Percentiles rank a stretch among this genome's conserved stretches.
These are phyloP conservation scores for Discoglossus pictus DNA, from an alignment of 2,797 vertebrate genomes.

Conservation along the genomic window DNA sequence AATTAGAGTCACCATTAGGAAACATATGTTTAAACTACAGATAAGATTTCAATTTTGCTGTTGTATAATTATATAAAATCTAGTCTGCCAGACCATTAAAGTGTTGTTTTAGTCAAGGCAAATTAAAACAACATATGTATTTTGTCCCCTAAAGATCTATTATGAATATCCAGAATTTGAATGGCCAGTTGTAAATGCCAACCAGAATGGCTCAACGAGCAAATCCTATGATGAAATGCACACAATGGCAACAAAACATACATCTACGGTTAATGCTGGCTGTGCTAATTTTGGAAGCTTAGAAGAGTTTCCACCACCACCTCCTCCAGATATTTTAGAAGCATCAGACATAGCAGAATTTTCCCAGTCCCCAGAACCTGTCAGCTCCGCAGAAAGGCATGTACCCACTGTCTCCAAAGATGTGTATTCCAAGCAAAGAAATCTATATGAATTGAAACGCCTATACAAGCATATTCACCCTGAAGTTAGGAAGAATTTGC, in stretches of 20 bases:
- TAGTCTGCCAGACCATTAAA: too few relatives aligned
- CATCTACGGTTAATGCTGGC: constrained; percentile 53
- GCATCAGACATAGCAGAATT: constrained; percentile 65
- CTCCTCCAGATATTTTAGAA: constrained; percentile 76
- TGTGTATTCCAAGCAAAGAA: constrained; percentile 77
- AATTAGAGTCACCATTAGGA: too few relatives aligned
- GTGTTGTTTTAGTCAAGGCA: too few relatives aligned
- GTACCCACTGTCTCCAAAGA: constrained; percentile 66
- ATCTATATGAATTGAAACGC: constrained; percentile 79
- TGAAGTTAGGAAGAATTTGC: constrained; percentile 81
- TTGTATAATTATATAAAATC: too few relatives aligned
- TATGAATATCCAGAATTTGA: constrained; percentile 75
- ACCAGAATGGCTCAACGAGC: constrained; percentile 58
- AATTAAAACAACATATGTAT: constrained; percentile 38
- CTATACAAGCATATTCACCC: constrained; percentile 86
- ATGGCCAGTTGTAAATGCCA: constrained; percentile 71
- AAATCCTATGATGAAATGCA: constrained; percentile 63
- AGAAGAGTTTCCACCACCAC: constrained; percentile 78
- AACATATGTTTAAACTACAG: too few relatives aligned
- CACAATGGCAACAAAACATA: constrained; percentile 55
- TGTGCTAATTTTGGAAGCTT: constrained; percentile 66
- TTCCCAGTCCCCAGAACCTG: constrained; percentile 73
- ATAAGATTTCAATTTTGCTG: too few relatives aligned
- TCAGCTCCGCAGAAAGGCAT: constrained; percentile 59
- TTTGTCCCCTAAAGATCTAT: constrained; percentile 79